Conservation (phyloP, 2,113 vertebrate species). For the Erythrocercus mccallii region DNA sequence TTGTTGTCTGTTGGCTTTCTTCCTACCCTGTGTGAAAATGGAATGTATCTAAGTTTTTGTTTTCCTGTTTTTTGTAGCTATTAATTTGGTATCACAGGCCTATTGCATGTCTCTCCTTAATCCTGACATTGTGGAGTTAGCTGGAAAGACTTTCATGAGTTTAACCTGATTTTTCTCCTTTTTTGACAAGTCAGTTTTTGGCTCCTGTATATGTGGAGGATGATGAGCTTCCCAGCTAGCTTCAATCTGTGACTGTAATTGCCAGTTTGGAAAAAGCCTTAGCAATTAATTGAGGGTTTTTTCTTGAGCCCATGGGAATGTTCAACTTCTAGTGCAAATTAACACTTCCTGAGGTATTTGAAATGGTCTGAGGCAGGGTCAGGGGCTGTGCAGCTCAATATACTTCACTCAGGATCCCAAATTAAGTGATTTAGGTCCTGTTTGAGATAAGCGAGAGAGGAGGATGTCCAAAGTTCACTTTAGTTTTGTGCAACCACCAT, state of each 20-base stretch:
- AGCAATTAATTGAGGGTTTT: neutral
- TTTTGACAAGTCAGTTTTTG: neutral
- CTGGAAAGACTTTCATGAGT: neutral
- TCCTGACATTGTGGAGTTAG: accelerated
- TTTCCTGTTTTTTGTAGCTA: neutral
- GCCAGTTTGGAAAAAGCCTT: neutral
- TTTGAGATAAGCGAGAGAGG: neutral
- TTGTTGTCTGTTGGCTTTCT: neutral
- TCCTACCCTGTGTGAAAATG: neutral
- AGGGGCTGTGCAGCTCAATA: neutral
- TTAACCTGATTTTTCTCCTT: neutral
- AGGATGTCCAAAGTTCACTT: neutral
- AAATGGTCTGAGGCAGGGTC: neutral
- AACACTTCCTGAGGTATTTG: neutral
- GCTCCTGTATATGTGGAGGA: neutral
- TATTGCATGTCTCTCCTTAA: neutral
- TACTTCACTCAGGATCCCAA: neutral
- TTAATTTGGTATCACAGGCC: neutral
- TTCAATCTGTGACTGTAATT: neutral
- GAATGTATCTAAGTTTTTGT: neutral
- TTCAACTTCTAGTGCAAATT: neutral
- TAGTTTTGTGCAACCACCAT: neutral
- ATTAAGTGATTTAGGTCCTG: neutral
- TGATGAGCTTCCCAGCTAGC: neutral
- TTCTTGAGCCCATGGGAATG: neutral